Evolutionary conservation across 2,888 invertebrate species (phyloP).

Genomic region (Sicus ferrugineus): DNA sequence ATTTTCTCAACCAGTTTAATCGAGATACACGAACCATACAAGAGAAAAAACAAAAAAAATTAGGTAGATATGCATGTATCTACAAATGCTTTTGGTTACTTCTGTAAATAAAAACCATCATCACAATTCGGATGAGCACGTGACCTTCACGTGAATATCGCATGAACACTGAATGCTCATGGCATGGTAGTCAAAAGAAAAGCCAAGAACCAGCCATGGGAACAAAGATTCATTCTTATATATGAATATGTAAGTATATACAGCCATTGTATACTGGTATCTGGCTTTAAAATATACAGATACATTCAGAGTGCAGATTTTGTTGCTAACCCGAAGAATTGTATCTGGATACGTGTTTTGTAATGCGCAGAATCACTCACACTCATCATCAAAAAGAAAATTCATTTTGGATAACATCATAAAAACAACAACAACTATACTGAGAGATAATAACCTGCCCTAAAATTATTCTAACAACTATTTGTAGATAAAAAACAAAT

Average conservation of each 20-base stretch:
- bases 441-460: conserved; percentile 26
- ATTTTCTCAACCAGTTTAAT: too few species aligned
- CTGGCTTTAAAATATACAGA: too few species aligned
- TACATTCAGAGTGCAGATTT: too few species aligned
- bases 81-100: not conserved
- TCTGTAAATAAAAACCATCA: conserved; percentile 14
- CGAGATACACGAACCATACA: too few species aligned
- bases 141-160: conserved; percentile 32
- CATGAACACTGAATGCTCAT: conserved; percentile 16
- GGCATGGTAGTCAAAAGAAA: not conserved
- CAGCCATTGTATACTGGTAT: too few species aligned
- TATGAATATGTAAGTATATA: too few species aligned
- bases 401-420: not conserved
- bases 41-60: too few species aligned
- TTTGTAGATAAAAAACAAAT: too few species aligned
- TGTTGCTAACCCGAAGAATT: not conserved
- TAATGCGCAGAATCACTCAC: conserved; percentile 23
- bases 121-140: conserved; percentile 23
- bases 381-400: conserved; percentile 12
- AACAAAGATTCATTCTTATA: too few species aligned
- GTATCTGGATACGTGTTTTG: not conserved
- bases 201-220: not conserved
- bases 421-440: not conserved
- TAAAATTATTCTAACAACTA: not conserved
- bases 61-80: not conserved